phyloP scores from a whole-genome alignment of 1,140 invertebrate species.

The Theocolax elegans region DNA sequence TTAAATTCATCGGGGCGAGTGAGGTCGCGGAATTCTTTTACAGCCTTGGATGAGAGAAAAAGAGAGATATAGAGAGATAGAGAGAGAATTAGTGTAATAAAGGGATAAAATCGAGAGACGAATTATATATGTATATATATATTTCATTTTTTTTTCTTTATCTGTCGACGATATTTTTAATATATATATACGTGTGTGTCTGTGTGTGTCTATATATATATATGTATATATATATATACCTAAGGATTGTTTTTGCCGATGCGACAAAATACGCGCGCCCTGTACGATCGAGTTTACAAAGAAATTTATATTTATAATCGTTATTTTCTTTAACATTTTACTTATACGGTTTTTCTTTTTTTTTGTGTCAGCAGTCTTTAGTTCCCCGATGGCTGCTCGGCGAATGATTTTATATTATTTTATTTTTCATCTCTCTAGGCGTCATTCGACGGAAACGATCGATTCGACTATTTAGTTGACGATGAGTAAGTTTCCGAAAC shows the following conservation, averaged over 20 bases:
- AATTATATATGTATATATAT: conserved; percentile 19
- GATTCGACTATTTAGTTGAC: not conserved
- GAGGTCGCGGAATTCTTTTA: conserved; percentile 41
- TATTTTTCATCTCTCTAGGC: not conserved
- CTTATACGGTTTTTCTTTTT: conserved; percentile 8
- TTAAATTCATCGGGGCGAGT: conserved; percentile 48
- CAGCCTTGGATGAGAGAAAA: conserved; percentile 27
- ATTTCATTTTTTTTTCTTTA: not conserved
- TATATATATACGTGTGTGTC: too few species aligned
- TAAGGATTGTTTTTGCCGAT: conserved; percentile 15
- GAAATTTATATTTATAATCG: conserved; percentile 14
- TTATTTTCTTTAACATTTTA: conserved; percentile 16
- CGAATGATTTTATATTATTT: conserved; percentile 24
- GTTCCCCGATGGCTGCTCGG: conserved; percentile 35
- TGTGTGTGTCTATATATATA: not conserved
- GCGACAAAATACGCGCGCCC: not conserved
- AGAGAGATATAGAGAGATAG: conserved; percentile 11
- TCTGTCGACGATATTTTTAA: conserved; percentile 23
- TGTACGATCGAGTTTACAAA: conserved; percentile 22
- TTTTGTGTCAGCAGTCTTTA: conserved; percentile 37
- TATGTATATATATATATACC: conserved; percentile 9
- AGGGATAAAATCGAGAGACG: conserved; percentile 41
- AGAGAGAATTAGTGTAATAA: conserved; percentile 7
- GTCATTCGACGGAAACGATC: not conserved
- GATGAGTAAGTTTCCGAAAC: not conserved